Percentiles rank a stretch among this genome's conserved stretches.
Evolutionary conservation across 2,113 vertebrate species (phyloP).

Genomic region (Mohoua ochrocephala): DNA sequence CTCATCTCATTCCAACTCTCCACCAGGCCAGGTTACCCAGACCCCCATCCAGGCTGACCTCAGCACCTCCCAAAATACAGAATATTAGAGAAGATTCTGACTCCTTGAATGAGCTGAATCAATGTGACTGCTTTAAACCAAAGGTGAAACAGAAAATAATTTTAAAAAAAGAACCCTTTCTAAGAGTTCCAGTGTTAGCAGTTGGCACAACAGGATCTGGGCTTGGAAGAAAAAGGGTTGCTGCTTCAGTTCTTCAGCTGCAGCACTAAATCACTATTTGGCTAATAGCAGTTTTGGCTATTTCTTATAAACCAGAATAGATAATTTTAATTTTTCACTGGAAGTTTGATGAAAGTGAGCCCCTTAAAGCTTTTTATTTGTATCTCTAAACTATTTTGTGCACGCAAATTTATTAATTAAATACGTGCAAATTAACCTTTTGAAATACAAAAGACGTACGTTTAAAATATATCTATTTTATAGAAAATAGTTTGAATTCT

Average conservation of each 20-base stretch:
- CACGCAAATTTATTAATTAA: accelerated
- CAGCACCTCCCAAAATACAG: not conserved
- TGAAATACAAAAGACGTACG: not conserved
- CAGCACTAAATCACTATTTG: not conserved
- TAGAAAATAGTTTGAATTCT: not conserved
- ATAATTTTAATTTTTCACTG: not conserved
- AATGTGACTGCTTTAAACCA: not conserved
- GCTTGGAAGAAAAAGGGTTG: not conserved
- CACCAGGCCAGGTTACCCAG: not conserved
- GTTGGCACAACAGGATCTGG: not conserved
- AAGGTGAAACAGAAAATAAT: not conserved
- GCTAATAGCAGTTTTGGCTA: not conserved
- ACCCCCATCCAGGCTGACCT: not conserved
- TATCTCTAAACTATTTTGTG: not conserved
- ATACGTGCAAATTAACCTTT: not conserved
- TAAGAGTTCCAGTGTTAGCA: not conserved
- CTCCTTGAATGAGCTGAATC: not conserved
- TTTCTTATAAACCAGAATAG: not conserved
- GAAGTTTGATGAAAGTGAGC: not conserved
- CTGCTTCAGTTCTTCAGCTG: not conserved
- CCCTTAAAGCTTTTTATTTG: not conserved
- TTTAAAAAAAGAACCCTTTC: not conserved
- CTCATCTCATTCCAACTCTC: not conserved
- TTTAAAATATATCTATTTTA: not conserved
- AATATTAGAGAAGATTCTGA: not conserved